Evolutionary conservation across 2,797 vertebrate genomes (phyloP), one percentile per base, ranked within the genome.

Genomic region (Falco columbarius): DNA sequence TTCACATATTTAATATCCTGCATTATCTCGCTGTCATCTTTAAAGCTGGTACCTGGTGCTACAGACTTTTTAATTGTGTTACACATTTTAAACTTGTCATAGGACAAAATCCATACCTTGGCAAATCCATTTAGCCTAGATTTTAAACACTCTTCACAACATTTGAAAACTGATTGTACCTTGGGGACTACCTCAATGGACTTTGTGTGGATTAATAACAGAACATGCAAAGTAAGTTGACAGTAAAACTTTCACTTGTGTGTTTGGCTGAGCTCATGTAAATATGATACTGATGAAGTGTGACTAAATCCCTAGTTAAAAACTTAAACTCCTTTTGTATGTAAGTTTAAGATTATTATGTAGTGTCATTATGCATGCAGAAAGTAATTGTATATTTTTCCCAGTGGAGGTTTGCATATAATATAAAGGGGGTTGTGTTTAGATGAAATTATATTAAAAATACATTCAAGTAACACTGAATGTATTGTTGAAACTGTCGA

Each of bases 201-300:
- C 71, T 97, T 97, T 83, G 93, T 79, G 10, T 76, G 96, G 95
- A 96, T 97, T 97, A 97, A 87, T 92, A 95, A 36, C 95, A 94
- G 70, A 96, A 95, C 96, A 97, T 96, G 93, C 96, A 97, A 97
- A 97, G 96, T 79, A 95, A 97, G 77, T 93, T 73, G 95, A 96
- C 89, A 95, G 97, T 97, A 97, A 97, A 97, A 97, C 97, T 97
- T 97, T 97, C 96, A 95, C 92, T 97, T 89, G 92, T 89, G 92
- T 87, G 59, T 95, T 97, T 92, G 93, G 85, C 96, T 94, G 95
- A 93, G 93, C 93, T 94, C 85, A 90, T 85, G 96, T 95, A 97
- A 97, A 97, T 95, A 92, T 34, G 71, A 93, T 89, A 87, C 96
- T 97, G 97, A 96, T 97, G 96, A 97, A 96, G 94, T 97, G 97